Conservation (phyloP, 2,888 invertebrate genomes). For the Seira sanloemensis region DNA sequence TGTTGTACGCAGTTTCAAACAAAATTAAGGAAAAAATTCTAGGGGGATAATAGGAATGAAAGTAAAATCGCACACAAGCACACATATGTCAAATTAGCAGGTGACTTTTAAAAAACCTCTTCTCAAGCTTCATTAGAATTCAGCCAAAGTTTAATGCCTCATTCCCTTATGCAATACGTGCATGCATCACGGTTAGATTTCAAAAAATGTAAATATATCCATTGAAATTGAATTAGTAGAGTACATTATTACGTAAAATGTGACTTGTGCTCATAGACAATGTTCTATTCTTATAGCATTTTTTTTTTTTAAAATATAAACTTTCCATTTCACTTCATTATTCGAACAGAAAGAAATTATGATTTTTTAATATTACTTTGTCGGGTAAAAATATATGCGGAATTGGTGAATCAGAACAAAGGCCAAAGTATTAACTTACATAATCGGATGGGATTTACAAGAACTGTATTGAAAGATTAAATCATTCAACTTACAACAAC, state of each 20-base stretch:
- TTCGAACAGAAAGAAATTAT: neutral
- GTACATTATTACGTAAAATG: neutral
- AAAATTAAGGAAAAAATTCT: neutral
- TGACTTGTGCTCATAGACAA: neutral
- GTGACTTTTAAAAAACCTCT: neutral
- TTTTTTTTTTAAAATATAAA: neutral
- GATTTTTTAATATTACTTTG: neutral
- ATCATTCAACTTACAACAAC: neutral
- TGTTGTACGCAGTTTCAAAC: neutral
- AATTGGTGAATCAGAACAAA: neutral
- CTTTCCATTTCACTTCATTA: neutral
- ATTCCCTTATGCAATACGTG: neutral
- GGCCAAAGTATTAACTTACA: neutral
- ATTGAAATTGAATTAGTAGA: neutral
- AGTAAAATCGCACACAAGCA: neutral
- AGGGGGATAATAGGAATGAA: neutral
- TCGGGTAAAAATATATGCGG: neutral
- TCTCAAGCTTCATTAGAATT: neutral
- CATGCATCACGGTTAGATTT: too few relatives aligned
- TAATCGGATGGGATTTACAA: neutral
- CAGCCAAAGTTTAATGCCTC: neutral
- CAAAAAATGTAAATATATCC: neutral
- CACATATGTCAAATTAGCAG: neutral
- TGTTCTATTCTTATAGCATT: neutral
- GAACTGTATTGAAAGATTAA: neutral